Evolutionary conservation across 2,797 vertebrate genomes (phyloP).

Genomic region (Oceanodroma leucorhoa): DNA sequence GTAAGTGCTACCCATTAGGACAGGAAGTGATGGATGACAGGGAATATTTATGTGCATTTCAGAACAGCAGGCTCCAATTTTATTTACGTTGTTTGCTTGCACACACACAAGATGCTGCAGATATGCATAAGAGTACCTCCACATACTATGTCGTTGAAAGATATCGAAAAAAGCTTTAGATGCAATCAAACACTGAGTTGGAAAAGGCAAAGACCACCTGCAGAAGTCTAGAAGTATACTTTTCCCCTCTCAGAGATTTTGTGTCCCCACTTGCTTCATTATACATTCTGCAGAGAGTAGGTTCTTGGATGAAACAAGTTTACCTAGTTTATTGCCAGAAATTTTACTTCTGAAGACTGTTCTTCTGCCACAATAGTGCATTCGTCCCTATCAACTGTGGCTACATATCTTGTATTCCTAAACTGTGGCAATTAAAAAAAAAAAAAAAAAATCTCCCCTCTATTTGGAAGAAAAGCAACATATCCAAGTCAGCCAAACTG

Average conservation of each 20-base stretch:
- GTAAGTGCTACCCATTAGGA: not conserved
- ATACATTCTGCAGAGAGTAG: not conserved
- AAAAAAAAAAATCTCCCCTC: not conserved
- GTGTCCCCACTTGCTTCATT: not conserved
- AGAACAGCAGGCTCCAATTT: not conserved
- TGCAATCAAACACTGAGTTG: not conserved
- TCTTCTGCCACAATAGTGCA: not conserved
- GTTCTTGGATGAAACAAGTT: not conserved
- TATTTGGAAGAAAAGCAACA: not conserved
- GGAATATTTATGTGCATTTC: not conserved
- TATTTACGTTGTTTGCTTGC: not conserved
- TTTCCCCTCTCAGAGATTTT: not conserved
- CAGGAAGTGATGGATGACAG: not conserved
- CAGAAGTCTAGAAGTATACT: not conserved
- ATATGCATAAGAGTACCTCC: not conserved
- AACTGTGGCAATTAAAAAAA: not conserved
- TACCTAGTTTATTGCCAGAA: not conserved
- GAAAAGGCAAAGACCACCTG: not conserved
- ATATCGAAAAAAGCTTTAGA: fast-evolving
- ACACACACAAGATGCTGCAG: not conserved
- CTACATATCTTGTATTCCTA: not conserved
- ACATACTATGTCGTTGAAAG: not conserved
- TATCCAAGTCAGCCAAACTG: not conserved
- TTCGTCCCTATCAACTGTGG: not conserved
- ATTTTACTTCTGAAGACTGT: not conserved